Percentiles rank a stretch among this genome's conserved stretches.
Evolutionary conservation across 2,797 vertebrate genomes (phyloP).

Genomic region (Falco cherrug): DNA sequence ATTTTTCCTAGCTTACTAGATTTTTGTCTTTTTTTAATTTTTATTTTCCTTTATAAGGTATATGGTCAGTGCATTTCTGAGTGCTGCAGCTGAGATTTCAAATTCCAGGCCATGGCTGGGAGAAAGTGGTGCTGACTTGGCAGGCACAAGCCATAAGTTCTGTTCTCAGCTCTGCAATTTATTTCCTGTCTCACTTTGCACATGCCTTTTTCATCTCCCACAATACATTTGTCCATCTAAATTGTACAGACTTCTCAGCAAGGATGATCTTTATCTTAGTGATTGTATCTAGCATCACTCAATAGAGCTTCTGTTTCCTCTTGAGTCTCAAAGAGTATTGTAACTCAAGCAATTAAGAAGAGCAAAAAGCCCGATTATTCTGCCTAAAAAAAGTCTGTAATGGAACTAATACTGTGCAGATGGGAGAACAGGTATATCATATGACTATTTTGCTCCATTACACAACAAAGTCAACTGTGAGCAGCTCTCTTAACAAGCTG

Average conservation of each 20-base stretch:
- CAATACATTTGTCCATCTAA: slow-evolving; percentile 26
- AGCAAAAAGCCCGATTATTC: slow-evolving; percentile 49
- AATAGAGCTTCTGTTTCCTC: slow-evolving; percentile 16
- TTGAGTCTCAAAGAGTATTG: neutral
- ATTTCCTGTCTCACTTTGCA: slow-evolving; percentile 13
- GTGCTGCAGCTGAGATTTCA: neutral
- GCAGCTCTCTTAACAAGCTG: slow-evolving; percentile 17
- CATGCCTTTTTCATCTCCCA: slow-evolving; percentile 5
- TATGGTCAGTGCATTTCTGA: neutral
- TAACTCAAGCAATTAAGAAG: slow-evolving; percentile 43
- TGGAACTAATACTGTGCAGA: slow-evolving; percentile 36
- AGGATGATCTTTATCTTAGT: slow-evolving; percentile 15
- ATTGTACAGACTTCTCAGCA: neutral
- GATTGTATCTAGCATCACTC: slow-evolving; percentile 27
- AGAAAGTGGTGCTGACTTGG: neutral
- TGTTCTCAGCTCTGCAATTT: slow-evolving; percentile 17
- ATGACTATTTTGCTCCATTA: slow-evolving; percentile 49
- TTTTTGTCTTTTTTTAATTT: neutral
- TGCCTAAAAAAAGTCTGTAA: slow-evolving; percentile 31
- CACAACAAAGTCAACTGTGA: slow-evolving; percentile 25
- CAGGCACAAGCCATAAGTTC: neutral
- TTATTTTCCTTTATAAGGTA: neutral
- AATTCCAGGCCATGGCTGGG: neutral
- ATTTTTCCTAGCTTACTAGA: neutral
- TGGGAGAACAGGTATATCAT: slow-evolving; percentile 16